Conservation (phyloP, 2,888 invertebrate species). For the Odontocerum albicorne region DNA sequence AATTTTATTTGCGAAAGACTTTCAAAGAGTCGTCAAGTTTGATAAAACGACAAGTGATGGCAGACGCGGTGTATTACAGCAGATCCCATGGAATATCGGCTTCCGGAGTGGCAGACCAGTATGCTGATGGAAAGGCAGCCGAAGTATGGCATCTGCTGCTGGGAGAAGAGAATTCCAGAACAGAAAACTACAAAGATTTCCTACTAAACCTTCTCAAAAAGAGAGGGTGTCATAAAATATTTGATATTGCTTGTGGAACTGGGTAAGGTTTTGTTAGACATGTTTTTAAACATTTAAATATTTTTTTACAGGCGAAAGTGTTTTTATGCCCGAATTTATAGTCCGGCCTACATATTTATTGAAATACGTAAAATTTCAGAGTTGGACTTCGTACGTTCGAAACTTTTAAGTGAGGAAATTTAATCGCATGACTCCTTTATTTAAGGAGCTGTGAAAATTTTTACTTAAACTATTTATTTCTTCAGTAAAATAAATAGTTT, state of each 20-base stretch:
- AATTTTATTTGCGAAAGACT: constrained; percentile 10
- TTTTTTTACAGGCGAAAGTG: no score
- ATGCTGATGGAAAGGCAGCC: constrained; percentile 89
- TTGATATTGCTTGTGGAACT: constrained; percentile 90
- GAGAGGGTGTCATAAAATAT: constrained; percentile 69
- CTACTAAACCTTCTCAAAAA: constrained; percentile 68
- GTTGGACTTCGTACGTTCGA: no score
- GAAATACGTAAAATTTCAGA: no score
- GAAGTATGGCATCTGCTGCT: constrained; percentile 90
- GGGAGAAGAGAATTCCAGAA: constrained; percentile 82
- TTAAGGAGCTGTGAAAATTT: no score
- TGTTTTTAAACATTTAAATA: no score
- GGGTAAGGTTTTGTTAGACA: constrained; percentile 71
- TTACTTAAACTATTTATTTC: no score
- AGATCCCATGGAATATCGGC: constrained; percentile 82
- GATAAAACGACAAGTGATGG: constrained; percentile 40
- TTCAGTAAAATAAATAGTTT: no score
- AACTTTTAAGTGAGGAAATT: no score
- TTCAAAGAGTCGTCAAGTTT: neutral
- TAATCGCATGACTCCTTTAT: no score
- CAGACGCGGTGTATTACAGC: constrained; percentile 72
- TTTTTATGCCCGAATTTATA: no score
- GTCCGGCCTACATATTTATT: no score
- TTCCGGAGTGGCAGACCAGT: constrained; percentile 82
- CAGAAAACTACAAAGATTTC: constrained; percentile 82